Evolutionary conservation across 2,113 vertebrate genomes (phyloP).

Genomic region (Varanus salvator): DNA sequence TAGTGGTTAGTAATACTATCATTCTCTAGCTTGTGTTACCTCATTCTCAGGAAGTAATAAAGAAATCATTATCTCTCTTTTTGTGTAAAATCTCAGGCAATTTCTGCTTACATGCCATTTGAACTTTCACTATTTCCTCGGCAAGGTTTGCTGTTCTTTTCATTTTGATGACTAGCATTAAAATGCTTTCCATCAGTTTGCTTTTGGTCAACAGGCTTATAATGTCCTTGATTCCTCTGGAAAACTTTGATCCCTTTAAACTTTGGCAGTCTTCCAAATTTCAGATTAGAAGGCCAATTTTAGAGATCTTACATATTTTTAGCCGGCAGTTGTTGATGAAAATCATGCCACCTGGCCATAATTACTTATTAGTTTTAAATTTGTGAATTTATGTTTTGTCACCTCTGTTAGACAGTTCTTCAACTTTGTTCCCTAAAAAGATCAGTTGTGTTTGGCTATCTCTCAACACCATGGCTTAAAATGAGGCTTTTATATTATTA

Average conservation of each 20-base stretch:
- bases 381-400: not conserved
- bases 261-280: not conserved
- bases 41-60: not conserved
- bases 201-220: not conserved
- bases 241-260: not conserved
- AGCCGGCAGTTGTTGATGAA: not conserved
- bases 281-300: not conserved
- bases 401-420: not conserved
- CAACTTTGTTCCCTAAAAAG: not conserved
- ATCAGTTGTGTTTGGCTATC: not conserved
- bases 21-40: not conserved
- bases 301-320: not conserved
- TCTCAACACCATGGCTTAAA: not conserved
- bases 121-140: not conserved
- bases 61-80: not conserved
- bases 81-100: fast-evolving
- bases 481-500: not conserved
- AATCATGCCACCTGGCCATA: not conserved
- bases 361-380: not conserved
- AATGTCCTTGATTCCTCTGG: not conserved
- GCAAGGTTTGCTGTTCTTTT: not conserved
- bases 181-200: not conserved
- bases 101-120: not conserved
- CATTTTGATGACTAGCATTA: not conserved
- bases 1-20: slow-evolving; percentile 51